Conservation (phyloP, 1,140 invertebrate species). For the Anadara kagoshimensis region DNA sequence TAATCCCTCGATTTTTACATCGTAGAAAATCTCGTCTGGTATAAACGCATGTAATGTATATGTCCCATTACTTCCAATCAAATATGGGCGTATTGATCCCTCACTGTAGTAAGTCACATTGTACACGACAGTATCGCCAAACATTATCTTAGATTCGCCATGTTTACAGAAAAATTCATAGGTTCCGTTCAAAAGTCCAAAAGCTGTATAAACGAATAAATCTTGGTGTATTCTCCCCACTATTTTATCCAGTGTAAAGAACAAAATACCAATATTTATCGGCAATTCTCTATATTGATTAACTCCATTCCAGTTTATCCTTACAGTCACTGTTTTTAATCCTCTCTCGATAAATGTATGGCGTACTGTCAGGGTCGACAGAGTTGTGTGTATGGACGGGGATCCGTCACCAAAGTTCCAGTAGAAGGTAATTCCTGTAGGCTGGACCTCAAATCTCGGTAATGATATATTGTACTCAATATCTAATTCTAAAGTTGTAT, state of each 20-base stretch:
- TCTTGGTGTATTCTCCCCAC: not conserved
- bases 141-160: not conserved
- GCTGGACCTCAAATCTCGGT: too few relatives aligned
- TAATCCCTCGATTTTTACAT: conserved; percentile 3
- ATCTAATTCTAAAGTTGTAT: too few relatives aligned
- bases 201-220: not conserved
- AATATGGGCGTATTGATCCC: not conserved
- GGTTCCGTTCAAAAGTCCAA: not conserved
- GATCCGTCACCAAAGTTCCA: conserved; percentile 10
- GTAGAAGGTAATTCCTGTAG: not conserved
- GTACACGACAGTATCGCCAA: not conserved
- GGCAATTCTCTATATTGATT: not conserved
- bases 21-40: not conserved
- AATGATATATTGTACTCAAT: too few relatives aligned
- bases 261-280: not conserved
- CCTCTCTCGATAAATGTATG: not conserved
- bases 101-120: not conserved
- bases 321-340: not conserved
- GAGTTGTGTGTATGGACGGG: not conserved
- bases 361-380: not conserved
- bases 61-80: conserved; percentile 1
- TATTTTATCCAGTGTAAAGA: not conserved
- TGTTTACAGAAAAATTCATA: not conserved
- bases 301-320: not conserved
- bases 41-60: conserved; percentile 10